Evolutionary conservation across 2,888 invertebrate species (phyloP), one percentile per base, ranked within the genome.

Genomic region (Pterostichus madidus): DNA sequence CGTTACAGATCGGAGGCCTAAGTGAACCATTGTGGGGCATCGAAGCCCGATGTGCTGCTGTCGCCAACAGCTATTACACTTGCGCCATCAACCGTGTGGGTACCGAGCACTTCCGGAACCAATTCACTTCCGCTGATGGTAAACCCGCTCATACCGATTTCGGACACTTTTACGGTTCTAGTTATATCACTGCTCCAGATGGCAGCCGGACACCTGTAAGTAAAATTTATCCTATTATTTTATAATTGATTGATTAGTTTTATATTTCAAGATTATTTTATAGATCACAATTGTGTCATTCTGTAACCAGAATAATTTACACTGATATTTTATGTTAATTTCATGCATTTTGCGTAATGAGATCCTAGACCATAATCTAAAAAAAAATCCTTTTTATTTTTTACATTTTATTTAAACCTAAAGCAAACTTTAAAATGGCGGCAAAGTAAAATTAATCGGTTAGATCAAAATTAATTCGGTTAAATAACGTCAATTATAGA

Each of bases 1-100:
- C 61, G 11, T 64, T 13, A 7, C 11, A 90, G 90, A 88, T 93
- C 71, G 92, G 93, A 0, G 91, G 91, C 31, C 91, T 94, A 71
- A 97, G 97, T 87, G 99, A 99, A 90, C 96, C 98, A 0, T 91
- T 99, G 86, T 99, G 99, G 99, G 93, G 95, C 0, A 95, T 99
- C 84, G 99, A 99, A 91, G 98, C 99, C 0, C 92, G 99, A 84
- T 96, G 95, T 90, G 99, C 99, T 0, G 99, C 99, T 0, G 94
- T 99, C 83, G 98, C 99, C 0, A 99, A 99, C 88, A 94, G 94
- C 85, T 99, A 98, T 88, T 99, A 95, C 88, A 96, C 99, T 0
- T 98, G 97, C 87, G 97, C 97, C 11, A 93, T 95, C 15, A 99
- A 99, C 89, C 94, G 99, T 84, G 98, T 99, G 3, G 99, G 99